Percentiles rank a stretch among this genome's conserved stretches.
phyloP scores from a whole-genome alignment of 2,888 invertebrate species.

The Chymomyza procnemis region DNA sequence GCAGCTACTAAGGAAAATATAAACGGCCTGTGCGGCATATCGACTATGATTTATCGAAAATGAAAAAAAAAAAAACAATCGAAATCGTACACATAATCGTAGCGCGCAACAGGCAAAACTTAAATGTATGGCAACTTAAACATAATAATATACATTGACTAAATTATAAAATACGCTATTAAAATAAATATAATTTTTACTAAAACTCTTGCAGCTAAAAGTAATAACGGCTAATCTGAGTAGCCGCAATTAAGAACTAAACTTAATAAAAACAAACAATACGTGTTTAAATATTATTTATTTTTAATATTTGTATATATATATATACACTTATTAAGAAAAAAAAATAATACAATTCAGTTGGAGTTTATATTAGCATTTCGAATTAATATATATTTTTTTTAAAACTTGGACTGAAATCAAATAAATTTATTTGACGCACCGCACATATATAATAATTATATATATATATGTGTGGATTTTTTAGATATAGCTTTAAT shows the following conservation, averaged over 20 bases:
- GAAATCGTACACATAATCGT: not conserved
- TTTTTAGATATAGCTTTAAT: slow-evolving; percentile 26
- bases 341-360: not conserved
- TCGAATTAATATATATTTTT: slow-evolving; percentile 26
- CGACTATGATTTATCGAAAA: not conserved
- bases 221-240: not conserved
- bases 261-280: slow-evolving; percentile 34
- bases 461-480: slow-evolving; percentile 24
- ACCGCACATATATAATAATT: slow-evolving; percentile 25
- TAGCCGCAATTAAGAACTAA: slow-evolving; percentile 35
- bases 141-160: not conserved
- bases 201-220: not conserved
- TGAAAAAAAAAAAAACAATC: too few species aligned
- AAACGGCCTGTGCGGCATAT: not conserved
- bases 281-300: slow-evolving; percentile 30
- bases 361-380: not conserved
- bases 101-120: not conserved
- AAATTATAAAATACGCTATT: not conserved
- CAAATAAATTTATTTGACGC: slow-evolving; percentile 65
- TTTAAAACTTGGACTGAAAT: slow-evolving; percentile 68
- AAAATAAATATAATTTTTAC: not conserved
- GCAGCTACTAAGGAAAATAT: not conserved
- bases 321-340: slow-evolving; percentile 10
- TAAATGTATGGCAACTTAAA: not conserved
- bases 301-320: slow-evolving; percentile 30